phyloP scores from a whole-genome alignment of 2,888 invertebrate genomes.

The Tinea semifulvella region DNA sequence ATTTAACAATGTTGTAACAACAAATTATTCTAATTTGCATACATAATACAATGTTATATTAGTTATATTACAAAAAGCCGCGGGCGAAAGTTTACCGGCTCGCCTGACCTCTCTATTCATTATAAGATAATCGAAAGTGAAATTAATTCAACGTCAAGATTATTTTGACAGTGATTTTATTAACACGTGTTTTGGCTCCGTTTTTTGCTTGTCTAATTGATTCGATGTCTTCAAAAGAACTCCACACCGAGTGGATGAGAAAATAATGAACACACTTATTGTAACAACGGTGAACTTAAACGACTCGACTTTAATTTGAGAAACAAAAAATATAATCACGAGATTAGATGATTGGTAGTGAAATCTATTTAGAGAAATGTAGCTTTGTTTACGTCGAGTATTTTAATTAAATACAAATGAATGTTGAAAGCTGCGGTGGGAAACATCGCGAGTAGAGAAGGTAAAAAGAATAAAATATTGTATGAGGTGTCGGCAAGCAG shows the following conservation, averaged over 20 bases:
- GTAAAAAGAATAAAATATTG: background rate
- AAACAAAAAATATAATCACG: constrained; percentile 16
- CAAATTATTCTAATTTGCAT: constrained; percentile 29
- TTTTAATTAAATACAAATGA: constrained; percentile 10
- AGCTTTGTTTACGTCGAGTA: constrained; percentile 10
- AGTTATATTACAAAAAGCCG: constrained; percentile 26
- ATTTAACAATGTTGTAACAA: constrained; percentile 32
- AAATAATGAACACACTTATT: constrained; percentile 21
- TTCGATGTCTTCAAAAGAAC: constrained; percentile 13
- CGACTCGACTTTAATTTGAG: constrained; percentile 8
- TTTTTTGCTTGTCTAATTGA: constrained; percentile 24
- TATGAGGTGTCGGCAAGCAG: background rate
- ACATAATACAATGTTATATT: constrained; percentile 34
- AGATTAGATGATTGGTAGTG: constrained; percentile 14
- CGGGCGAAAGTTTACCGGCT: constrained; percentile 47
- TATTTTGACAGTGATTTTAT: constrained; percentile 39
- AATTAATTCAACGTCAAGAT: constrained; percentile 49
- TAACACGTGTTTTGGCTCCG: constrained; percentile 33
- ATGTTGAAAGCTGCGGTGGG: constrained; percentile 4
- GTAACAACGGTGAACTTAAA: constrained; percentile 16
- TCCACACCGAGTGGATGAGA: constrained; percentile 16
- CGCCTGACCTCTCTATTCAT: constrained; percentile 54
- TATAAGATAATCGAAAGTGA: constrained; percentile 57
- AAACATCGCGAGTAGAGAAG: background rate
- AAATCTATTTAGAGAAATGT: constrained; percentile 11